A percentile compares a stretch with the other conserved stretches of the same genome.
phyloP scores from a whole-genome alignment of 2,113 vertebrate genomes.

The Sisor rabdophorus region DNA sequence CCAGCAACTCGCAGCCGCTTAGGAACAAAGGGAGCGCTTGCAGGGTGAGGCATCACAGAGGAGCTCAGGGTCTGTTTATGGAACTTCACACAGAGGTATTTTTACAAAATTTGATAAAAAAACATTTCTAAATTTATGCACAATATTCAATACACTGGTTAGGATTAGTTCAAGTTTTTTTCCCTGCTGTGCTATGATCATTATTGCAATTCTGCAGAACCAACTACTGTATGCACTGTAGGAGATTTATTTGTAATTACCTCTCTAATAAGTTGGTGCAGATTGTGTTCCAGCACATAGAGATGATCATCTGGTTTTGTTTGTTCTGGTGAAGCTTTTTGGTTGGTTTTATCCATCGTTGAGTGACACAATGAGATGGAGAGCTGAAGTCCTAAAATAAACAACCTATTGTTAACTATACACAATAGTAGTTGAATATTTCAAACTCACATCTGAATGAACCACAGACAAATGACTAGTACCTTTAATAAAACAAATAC shows the following conservation, averaged over 20 bases:
- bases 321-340: slow-evolving; percentile 78
- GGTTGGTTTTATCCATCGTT: slow-evolving; percentile 86
- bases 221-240: too few species aligned
- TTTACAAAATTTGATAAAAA: too few species aligned
- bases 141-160: too few species aligned
- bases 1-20: slow-evolving; percentile 90
- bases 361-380: slow-evolving; percentile 95
- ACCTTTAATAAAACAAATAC: too few species aligned
- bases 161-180: too few species aligned
- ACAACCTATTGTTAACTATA: not conserved
- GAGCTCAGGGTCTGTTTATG: slow-evolving; percentile 96
- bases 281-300: slow-evolving; percentile 92
- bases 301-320: slow-evolving; percentile 88
- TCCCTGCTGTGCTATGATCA: too few species aligned
- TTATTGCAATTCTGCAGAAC: too few species aligned
- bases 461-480: too few species aligned
- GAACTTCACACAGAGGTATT: slow-evolving; percentile 73
- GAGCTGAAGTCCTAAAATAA: slow-evolving; percentile 80
- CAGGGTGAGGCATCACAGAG: slow-evolving; percentile 88
- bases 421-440: not conserved
- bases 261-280: slow-evolving; percentile 96
- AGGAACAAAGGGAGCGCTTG: slow-evolving; percentile 89
- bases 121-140: too few species aligned
- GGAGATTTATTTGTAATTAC: slow-evolving; percentile 61
- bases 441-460: not conserved